Evolutionary conservation across 2,797 vertebrate species (phyloP), one percentile per base, ranked within the genome.

Genomic region (Kryptopterus vitreolus): DNA sequence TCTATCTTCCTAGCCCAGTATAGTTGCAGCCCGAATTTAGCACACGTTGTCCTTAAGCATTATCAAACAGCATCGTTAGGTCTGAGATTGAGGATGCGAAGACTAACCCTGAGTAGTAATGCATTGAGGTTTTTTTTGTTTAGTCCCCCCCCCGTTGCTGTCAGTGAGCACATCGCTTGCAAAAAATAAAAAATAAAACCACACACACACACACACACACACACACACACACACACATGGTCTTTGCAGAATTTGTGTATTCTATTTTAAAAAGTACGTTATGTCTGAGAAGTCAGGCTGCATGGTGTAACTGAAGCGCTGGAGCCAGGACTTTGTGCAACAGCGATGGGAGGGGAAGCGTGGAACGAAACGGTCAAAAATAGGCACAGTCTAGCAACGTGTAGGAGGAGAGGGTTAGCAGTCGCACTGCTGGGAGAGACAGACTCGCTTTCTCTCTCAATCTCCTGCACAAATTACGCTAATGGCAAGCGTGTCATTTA

Each of bases 401-500:
- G 80, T 81, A 77, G 80, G 80, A 77, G 80, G 74, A 81, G 65
- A 81, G 33, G 74, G 74, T 69, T 77, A 81, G 66, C 80, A 77
- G 65, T 77, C 46, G 57, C 65, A 71, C 65, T 81, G 74, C 66
- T 77, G 74, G 46, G 57, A 55, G 74, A 77, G 80, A 81, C 73
- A 43, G 73, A 53, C 46, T 71, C 46, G 33, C 29, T 53, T 16
- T 20, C 59, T 46, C 65, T 18, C 24, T 48, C 24, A 11, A 0
- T 31, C 53, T 16, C 12, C 10, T 0, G 2, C 53, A 18, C 35
- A 77, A 65, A 43, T 24, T 70, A n/a, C 20, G 26, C 74, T 71
- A 50, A 50, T 62, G 57, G 74, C 74, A 71, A 63, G 20, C 38
- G 43, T 62, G 65, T 52, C 38, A 76, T 81, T 70, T 72, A 16